Percentiles rank a stretch among this genome's conserved stretches.
phyloP scores from a whole-genome alignment of 1,140 invertebrate genomes.

The Drosophila kurseongensis region DNA sequence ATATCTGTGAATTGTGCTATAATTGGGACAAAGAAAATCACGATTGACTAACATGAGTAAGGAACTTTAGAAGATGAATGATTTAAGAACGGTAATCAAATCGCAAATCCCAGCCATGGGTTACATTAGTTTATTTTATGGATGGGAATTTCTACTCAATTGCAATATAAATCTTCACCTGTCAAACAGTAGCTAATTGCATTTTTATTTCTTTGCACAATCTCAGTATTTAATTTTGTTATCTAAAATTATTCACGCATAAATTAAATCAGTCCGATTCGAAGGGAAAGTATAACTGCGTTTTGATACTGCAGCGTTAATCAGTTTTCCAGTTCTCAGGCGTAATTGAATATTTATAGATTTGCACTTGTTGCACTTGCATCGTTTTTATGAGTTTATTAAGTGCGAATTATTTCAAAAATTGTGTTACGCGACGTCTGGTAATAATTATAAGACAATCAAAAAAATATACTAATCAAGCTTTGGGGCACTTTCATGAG shows the following conservation, averaged over 20 bases:
- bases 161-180: conserved; percentile 33
- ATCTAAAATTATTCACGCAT: conserved; percentile 65
- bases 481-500: conserved; percentile 8
- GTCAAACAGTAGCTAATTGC: conserved; percentile 38
- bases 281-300: conserved; percentile 53
- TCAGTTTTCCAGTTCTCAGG: conserved; percentile 45
- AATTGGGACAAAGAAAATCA: conserved; percentile 37
- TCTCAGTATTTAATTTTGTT: conserved; percentile 39
- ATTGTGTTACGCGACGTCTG: conserved; percentile 24
- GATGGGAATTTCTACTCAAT: conserved; percentile 16
- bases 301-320: neutral
- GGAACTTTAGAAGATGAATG: conserved; percentile 4
- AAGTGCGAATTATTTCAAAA: conserved; percentile 49
- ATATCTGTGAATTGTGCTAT: conserved; percentile 6
- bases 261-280: conserved; percentile 38
- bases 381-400: conserved; percentile 48
- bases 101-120: conserved; percentile 14
- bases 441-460: conserved; percentile 33
- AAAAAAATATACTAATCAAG: neutral
- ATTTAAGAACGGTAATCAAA: conserved; percentile 26
- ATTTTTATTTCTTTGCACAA: conserved; percentile 31
- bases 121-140: conserved; percentile 4
- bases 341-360: conserved; percentile 66
- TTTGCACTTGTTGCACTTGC: conserved; percentile 33
- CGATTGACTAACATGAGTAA: neutral